Evolutionary conservation across 2,888 invertebrate species (phyloP).

Genomic region (Perizoma affinitatum): DNA sequence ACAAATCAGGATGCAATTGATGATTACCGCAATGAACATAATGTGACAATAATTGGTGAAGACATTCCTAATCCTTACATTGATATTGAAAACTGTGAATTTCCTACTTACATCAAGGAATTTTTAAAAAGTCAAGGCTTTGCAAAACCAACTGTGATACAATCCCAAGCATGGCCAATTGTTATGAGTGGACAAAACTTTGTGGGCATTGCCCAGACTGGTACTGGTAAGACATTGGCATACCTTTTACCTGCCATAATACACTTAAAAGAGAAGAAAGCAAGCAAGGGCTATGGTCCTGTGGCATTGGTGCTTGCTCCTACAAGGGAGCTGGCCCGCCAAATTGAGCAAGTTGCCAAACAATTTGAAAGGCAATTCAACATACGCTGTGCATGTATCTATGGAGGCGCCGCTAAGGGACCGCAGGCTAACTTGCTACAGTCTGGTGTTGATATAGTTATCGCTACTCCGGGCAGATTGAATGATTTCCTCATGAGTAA

Average conservation of each 20-base stretch:
- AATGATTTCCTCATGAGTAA: constrained; percentile 91
- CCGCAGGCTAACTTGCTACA: constrained; percentile 86
- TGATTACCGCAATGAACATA: constrained; percentile 85
- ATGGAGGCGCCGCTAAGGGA: constrained; percentile 92
- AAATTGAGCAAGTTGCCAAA: constrained; percentile 91
- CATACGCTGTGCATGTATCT: constrained; percentile 91
- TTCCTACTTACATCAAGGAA: constrained; percentile 88
- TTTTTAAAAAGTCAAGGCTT: constrained; percentile 86
- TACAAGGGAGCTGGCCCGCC: constrained; percentile 90
- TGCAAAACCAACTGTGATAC: constrained; percentile 90
- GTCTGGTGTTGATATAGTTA: constrained; percentile 92
- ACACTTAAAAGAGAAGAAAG: constrained; percentile 91
- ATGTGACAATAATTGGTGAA: constrained; percentile 89
- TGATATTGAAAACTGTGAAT: constrained; percentile 89
- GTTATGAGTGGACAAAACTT: constrained; percentile 91
- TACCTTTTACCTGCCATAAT: constrained; percentile 92
- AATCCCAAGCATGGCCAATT: constrained; percentile 93
- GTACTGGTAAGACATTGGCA: constrained; percentile 90
- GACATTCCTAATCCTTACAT: constrained; percentile 90
- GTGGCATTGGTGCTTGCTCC: constrained; percentile 92
- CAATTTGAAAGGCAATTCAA: constrained; percentile 89
- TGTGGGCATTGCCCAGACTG: constrained; percentile 94
- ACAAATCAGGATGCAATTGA: constrained; percentile 80
- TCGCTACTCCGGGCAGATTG: constrained; percentile 94
- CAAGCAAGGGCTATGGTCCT: constrained; percentile 90